Conservation (phyloP, 2,888 invertebrate species). For the Bombylius major region DNA sequence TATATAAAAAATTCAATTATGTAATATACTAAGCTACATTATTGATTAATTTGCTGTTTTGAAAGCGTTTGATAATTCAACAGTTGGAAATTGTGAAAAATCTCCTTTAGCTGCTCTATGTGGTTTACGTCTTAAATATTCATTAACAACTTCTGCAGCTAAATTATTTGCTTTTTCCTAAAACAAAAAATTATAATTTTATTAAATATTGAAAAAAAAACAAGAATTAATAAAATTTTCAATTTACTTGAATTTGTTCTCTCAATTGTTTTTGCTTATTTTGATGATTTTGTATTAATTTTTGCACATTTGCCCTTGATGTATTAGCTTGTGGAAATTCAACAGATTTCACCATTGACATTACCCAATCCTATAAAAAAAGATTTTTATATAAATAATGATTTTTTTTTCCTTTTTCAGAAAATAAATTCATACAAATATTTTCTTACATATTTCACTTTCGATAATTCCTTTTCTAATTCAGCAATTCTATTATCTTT, state of each 20-base stretch:
- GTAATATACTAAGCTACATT: too few species aligned
- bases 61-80: slow-evolving; percentile 23
- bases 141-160: slow-evolving; percentile 31
- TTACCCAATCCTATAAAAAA: slow-evolving; percentile 26
- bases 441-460: slow-evolving; percentile 37
- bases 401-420: not conserved
- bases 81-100: slow-evolving; percentile 32
- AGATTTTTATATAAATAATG: not conserved
- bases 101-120: slow-evolving; percentile 30
- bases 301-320: slow-evolving; percentile 18
- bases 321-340: slow-evolving; percentile 17
- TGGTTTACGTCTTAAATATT: slow-evolving; percentile 35
- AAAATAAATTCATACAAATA: not conserved
- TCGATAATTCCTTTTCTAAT: slow-evolving; percentile 41
- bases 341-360: slow-evolving; percentile 29
- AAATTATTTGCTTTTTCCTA: slow-evolving; percentile 28
- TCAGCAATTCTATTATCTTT: slow-evolving; percentile 39
- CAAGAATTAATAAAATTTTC: slow-evolving; percentile 2
- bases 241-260: slow-evolving; percentile 19
- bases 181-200: slow-evolving; percentile 8
- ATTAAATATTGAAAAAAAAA: slow-evolving; percentile 8
- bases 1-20: not conserved
- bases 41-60: not conserved
- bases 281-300: slow-evolving; percentile 17
- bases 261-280: slow-evolving; percentile 25